Evolutionary conservation across 2,888 invertebrate species (phyloP).

Genomic region (Machimus atricapillus): DNA sequence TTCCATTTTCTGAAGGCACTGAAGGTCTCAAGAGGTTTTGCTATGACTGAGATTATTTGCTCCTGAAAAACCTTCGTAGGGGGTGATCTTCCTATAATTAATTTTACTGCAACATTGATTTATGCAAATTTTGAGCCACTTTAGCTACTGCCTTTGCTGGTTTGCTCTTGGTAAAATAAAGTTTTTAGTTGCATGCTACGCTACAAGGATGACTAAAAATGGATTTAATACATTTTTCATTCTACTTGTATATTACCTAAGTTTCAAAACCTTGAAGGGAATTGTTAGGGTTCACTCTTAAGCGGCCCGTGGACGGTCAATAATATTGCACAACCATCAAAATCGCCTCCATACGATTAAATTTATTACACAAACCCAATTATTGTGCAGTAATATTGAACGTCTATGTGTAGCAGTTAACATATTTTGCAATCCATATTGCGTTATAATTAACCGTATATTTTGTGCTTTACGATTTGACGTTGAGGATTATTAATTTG

Average conservation of each 20-base stretch:
- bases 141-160: neutral
- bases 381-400: no score
- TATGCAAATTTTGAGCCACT: neutral
- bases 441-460: no score
- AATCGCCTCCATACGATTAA: no score
- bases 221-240: neutral
- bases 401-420: no score
- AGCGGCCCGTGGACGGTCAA: no score
- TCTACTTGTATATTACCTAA: neutral
- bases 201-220: neutral
- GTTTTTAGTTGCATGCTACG: neutral
- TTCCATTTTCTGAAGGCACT: neutral
- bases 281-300: no score
- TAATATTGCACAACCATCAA: no score
- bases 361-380: no score
- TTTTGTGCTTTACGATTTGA: no score
- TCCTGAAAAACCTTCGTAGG: neutral
- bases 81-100: neutral
- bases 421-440: no score
- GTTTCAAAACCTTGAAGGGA: neutral
- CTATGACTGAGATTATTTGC: neutral
- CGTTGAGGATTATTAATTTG: no score
- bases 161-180: neutral
- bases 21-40: neutral
- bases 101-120: constrained; percentile 6